Percentiles rank a stretch among this genome's conserved stretches.
Evolutionary conservation across 2,113 vertebrate species (phyloP).

Genomic region (Podocnemis expansa): DNA sequence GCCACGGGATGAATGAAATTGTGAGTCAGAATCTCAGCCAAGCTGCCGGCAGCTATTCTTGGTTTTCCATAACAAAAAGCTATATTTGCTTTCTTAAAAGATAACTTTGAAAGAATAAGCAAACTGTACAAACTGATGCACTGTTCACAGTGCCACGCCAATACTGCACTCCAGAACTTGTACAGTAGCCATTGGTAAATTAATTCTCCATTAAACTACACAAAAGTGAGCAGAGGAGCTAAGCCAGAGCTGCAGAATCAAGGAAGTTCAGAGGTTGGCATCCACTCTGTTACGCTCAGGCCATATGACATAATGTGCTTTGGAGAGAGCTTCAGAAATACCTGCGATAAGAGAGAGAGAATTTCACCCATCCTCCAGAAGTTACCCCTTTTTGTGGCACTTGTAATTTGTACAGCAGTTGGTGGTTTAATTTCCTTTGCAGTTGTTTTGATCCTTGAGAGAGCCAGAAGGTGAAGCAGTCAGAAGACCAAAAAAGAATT

Average conservation of each 20-base stretch:
- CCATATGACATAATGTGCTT: neutral
- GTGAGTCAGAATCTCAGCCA: neutral
- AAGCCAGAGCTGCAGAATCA: neutral
- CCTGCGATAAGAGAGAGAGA: neutral
- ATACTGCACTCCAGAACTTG: neutral
- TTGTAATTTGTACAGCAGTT: neutral
- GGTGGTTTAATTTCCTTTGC: neutral
- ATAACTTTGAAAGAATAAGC: neutral
- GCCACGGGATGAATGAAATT: neutral
- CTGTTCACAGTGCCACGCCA: accelerated
- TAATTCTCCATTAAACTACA: neutral
- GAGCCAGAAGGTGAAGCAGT: neutral
- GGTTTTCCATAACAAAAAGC: neutral
- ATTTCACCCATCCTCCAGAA: neutral
- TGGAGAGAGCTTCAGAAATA: neutral
- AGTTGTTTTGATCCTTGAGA: neutral
- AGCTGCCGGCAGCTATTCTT: accelerated
- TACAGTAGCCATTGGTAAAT: neutral
- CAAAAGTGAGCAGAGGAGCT: neutral
- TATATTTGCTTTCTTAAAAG: neutral
- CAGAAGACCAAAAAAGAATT: neutral
- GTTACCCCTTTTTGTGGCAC: neutral
- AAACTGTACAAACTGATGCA: accelerated
- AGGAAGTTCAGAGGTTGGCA: neutral
- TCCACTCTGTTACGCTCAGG: neutral